Conservation (phyloP, 2,113 vertebrate genomes). For the Sprattus sprattus region DNA sequence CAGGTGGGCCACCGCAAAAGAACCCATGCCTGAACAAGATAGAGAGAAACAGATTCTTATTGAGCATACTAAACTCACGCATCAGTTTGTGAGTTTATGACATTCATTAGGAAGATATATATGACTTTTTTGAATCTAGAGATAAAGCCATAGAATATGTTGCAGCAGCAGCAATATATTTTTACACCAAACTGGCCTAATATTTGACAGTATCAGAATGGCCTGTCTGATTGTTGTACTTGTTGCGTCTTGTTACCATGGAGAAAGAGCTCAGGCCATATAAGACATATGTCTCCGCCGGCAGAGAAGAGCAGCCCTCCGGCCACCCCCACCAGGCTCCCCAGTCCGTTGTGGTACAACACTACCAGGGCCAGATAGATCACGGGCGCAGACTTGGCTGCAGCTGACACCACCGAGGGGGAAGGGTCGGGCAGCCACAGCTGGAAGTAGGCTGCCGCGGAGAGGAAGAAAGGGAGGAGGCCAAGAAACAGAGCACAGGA, state of each 20-base stretch:
- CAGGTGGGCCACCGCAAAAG: constrained; percentile 75
- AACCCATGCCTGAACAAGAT: constrained; percentile 72
- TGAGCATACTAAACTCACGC: background rate
- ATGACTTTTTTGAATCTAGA: background rate
- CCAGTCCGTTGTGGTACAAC: constrained; percentile 66
- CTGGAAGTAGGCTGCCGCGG: constrained; percentile 66
- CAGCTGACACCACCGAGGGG: constrained; percentile 60
- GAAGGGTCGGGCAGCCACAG: constrained; percentile 67
- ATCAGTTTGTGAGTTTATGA: background rate
- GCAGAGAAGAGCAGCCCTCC: constrained; percentile 75
- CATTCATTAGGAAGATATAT: background rate
- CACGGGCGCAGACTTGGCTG: constrained; percentile 73
- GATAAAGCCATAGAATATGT: background rate
- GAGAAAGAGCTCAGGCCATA: constrained; percentile 77
- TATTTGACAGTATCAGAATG: background rate
- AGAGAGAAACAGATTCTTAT: constrained; percentile 16
- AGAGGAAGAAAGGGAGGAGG: constrained; percentile 66
- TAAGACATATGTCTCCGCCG: constrained; percentile 76
- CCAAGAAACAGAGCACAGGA: constrained; percentile 70
- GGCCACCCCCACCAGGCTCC: constrained; percentile 59
- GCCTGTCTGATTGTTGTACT: background rate
- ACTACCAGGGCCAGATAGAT: constrained; percentile 66
- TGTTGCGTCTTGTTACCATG: constrained; percentile 36
- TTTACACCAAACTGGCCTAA: background rate
- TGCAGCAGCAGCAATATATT: background rate